These are phyloP conservation scores for Gavia stellata DNA, from an alignment of 2,113 vertebrate genomes.

Conservation along the genomic window DNA sequence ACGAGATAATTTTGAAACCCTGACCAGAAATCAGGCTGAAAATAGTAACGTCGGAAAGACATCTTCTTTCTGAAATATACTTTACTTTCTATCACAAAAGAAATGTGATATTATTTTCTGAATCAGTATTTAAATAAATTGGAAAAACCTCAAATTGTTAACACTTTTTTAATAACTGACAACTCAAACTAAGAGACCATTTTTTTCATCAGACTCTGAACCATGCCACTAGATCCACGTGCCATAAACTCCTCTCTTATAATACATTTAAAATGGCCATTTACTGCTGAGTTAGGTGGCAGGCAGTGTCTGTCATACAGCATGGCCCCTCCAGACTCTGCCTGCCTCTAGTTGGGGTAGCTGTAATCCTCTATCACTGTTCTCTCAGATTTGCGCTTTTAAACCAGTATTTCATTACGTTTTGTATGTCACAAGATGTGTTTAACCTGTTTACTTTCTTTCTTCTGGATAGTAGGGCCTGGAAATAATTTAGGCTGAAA, in stretches of 20 bases:
- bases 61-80: neutral
- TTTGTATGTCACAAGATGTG: neutral
- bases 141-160: neutral
- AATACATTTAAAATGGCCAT: neutral
- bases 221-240: neutral
- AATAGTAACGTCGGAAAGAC: neutral
- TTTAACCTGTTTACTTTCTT: neutral
- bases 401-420: neutral
- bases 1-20: neutral
- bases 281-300: neutral
- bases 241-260: neutral
- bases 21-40: neutral
- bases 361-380: neutral
- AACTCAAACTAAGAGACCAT: neutral
- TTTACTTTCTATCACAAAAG: neutral
- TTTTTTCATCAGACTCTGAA: neutral
- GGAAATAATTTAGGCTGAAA: neutral
- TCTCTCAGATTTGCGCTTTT: neutral
- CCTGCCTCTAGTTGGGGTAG: neutral
- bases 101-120: neutral
- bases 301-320: neutral
- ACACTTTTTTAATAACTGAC: neutral
- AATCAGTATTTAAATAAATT: neutral
- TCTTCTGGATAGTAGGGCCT: neutral
- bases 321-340: neutral